These are phyloP conservation scores for Ianthella basta DNA, from an alignment of 37 sponge, comb jelly and placozoan genomes.

Conservation along the genomic window DNA sequence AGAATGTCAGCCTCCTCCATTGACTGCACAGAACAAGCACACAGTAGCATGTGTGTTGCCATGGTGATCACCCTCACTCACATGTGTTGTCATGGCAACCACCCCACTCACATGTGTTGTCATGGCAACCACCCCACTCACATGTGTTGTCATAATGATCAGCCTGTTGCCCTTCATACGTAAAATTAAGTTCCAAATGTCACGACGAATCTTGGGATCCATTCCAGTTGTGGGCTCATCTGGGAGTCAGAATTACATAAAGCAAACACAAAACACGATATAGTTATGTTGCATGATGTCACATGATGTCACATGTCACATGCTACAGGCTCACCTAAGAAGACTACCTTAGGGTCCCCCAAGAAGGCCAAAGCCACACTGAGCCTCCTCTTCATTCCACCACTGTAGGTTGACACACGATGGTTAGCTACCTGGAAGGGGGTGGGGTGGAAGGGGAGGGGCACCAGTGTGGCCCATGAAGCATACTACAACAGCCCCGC, in stretches of 20 bases:
- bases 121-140: conserved; percentile 51
- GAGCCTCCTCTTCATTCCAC: conserved; percentile 84
- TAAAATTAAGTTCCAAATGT: conserved; percentile 87
- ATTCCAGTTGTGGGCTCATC: conserved; percentile 77
- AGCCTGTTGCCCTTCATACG: conserved; percentile 66
- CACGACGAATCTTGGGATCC: conserved; percentile 81
- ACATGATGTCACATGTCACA: no score
- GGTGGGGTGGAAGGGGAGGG: no score
- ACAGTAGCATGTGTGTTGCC: no score
- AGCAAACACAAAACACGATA: background rate
- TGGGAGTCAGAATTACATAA: background rate
- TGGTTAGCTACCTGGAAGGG: conserved; percentile 73
- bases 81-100: no score
- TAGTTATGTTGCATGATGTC: background rate
- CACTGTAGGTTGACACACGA: conserved; percentile 84
- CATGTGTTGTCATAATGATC: conserved; percentile 83
- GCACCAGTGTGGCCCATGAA: no score
- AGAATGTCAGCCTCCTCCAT: conserved; percentile 91
- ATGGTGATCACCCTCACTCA: no score
- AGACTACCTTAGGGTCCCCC: conserved; percentile 73
- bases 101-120: no score
- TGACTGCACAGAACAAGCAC: conserved; percentile 35
- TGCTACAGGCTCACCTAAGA: conserved; percentile 50
- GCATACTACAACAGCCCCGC: no score
- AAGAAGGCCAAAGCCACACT: conserved; percentile 85